Conservation (phyloP, 2,797 vertebrate genomes). For the Tamandua tetradactyla region DNA sequence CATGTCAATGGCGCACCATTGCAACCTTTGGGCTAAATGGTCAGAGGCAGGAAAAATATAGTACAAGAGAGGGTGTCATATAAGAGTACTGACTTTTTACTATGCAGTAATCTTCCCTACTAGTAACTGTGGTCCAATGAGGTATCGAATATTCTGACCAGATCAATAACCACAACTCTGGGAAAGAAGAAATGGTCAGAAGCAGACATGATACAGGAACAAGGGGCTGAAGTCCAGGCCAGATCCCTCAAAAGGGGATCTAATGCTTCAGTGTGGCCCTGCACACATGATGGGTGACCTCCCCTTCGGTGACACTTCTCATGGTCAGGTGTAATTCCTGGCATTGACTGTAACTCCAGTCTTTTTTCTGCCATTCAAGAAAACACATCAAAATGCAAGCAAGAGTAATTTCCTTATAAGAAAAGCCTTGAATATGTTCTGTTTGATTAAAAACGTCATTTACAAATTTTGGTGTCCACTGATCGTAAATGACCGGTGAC, state of each 20-base stretch:
- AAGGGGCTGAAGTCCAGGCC: background rate
- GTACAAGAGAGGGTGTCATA: background rate
- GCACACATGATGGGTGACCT: background rate
- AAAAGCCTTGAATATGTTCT: background rate
- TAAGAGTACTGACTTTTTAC: background rate
- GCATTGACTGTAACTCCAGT: background rate
- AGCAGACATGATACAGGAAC: background rate
- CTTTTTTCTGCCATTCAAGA: background rate
- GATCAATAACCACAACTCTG: background rate
- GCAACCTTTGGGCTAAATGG: background rate
- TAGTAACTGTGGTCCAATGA: background rate
- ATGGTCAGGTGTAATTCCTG: background rate
- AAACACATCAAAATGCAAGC: background rate
- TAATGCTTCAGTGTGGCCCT: background rate
- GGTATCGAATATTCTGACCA: background rate
- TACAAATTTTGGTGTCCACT: background rate
- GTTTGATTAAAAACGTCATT: background rate
- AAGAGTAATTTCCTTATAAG: background rate
- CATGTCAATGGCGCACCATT: background rate
- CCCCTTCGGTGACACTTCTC: background rate
- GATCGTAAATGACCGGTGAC: background rate
- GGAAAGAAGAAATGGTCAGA: background rate
- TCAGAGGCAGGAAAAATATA: background rate
- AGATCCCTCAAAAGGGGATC: background rate
- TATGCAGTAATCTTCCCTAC: background rate